phyloP scores from a whole-genome alignment of 1,140 invertebrate genomes.

The Drosophila littoralis region DNA sequence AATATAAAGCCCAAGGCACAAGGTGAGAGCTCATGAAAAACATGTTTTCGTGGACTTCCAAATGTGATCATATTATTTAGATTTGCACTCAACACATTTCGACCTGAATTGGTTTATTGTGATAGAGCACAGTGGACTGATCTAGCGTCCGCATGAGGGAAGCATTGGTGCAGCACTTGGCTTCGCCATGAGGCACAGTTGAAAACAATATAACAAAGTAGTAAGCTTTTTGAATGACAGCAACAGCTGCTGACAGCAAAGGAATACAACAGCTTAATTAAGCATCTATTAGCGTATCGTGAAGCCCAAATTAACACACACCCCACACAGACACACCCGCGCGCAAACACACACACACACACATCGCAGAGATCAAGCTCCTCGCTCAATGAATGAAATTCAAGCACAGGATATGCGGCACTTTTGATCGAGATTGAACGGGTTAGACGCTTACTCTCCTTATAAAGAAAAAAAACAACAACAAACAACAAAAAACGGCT shows the following conservation, averaged over 20 bases:
- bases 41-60: too few species aligned
- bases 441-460: slow-evolving; percentile 13
- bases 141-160: too few species aligned
- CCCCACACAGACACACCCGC: slow-evolving; percentile 9
- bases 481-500: slow-evolving; percentile 1
- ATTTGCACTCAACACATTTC: too few species aligned
- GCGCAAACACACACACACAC: not conserved
- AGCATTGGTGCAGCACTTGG: too few species aligned
- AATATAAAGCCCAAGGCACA: too few species aligned
- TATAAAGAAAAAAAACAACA: slow-evolving; percentile 5
- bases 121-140: too few species aligned
- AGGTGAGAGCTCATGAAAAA: too few species aligned
- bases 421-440: slow-evolving; percentile 51
- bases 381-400: slow-evolving; percentile 67
- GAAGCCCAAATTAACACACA: slow-evolving; percentile 44
- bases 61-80: too few species aligned
- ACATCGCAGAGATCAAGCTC: slow-evolving; percentile 1
- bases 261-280: slow-evolving; percentile 57
- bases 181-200: too few species aligned
- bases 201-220: too few species aligned
- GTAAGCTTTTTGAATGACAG: too few species aligned
- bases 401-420: slow-evolving; percentile 74
- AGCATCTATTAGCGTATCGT: slow-evolving; percentile 51
- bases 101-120: too few species aligned
- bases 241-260: slow-evolving; percentile 6